Percentiles rank a stretch among this genome's conserved stretches.
Conservation (phyloP, 2,888 invertebrate species). For the Sphaeridia pumilis region DNA sequence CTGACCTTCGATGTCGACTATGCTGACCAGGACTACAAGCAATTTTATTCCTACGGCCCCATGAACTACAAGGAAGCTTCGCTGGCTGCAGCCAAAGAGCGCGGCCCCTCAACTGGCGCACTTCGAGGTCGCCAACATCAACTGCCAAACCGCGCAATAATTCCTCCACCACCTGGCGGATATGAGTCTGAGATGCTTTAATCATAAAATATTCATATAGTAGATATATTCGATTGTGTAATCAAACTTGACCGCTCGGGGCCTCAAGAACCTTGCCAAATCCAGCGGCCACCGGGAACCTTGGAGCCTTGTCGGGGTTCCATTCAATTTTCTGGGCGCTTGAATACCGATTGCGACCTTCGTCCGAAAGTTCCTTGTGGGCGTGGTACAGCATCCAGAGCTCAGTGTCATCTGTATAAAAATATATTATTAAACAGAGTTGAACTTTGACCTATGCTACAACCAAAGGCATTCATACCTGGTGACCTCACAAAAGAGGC, state of each 20-base stretch:
- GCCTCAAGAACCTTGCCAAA: constrained; percentile 14
- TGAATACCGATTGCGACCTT: constrained; percentile 21
- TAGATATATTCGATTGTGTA: too few relatives aligned
- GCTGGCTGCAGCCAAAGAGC: constrained; percentile 60
- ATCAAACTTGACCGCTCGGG: constrained; percentile 31
- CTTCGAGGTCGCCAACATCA: too few relatives aligned
- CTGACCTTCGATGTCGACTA: constrained; percentile 59
- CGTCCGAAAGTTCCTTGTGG: constrained; percentile 22
- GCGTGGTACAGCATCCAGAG: constrained; percentile 33
- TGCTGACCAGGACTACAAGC: constrained; percentile 74
- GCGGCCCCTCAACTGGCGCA: too few relatives aligned
- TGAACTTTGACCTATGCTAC: neutral
- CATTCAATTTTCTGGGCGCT: constrained; percentile 30
- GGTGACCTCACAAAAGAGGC: constrained; percentile 29
- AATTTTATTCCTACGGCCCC: constrained; percentile 60
- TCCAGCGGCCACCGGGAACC: constrained; percentile 25
- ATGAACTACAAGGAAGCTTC: constrained; percentile 86
- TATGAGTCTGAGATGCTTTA: neutral
- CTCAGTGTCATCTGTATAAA: constrained; percentile 26
- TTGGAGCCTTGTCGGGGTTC: constrained; percentile 24
- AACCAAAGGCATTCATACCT: too few relatives aligned
- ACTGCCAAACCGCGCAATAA: too few relatives aligned
- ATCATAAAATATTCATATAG: neutral
- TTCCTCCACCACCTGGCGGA: neutral
- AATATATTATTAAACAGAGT: neutral